Base-by-base conservation (phyloP, 2,888 invertebrate species). In the Dasypolia templi region DNA sequence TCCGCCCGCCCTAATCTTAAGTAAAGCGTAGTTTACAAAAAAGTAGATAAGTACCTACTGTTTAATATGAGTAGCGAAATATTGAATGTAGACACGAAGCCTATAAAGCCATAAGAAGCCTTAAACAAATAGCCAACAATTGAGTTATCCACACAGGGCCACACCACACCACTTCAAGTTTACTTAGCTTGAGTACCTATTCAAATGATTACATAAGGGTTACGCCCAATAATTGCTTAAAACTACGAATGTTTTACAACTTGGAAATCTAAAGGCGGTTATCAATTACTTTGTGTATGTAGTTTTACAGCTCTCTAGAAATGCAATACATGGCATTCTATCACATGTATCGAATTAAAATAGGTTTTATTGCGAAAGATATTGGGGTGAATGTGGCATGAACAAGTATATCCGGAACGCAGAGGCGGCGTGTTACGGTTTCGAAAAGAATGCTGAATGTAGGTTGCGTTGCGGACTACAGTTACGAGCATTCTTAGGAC, bases 381-480 rank as follows among this genome's bases (percentile, higher is more conserved):
- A 91, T 94, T 95, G 91, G 92, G 93, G 91, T 93, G 92, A 95
- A 91, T 93, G 90, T 95, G 85, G 94, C 93, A 86, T 94, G 94
- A 90, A 86, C 91, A 87, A 87, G 87, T 88, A 91, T 94, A 96
- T 95, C 95, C 95, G 95, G 95, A 94, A 94, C 95, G 95, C 93
- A 94, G 94, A 94, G 95, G 92, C 94, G 94, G 94, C 93, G 93
- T 95, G 95, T 95, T 96, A 96, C 96, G 95, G 95, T 95, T 96
- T 95, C 94, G 94, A 94, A 95, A 96, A 96, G 96, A 96, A 96
- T 96, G 95, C 94, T 91, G 94, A 95, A 96, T 96, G 95, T 95
- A 95, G 96, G 96, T 95, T 96, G 95, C 93, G 93, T 91, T 93
- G 93, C 92, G 90, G 94, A 95, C 94, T 94, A 95, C 95, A 94